phyloP scores from a whole-genome alignment of 1,140 invertebrate species.

The Luehdorfia chinensis region DNA sequence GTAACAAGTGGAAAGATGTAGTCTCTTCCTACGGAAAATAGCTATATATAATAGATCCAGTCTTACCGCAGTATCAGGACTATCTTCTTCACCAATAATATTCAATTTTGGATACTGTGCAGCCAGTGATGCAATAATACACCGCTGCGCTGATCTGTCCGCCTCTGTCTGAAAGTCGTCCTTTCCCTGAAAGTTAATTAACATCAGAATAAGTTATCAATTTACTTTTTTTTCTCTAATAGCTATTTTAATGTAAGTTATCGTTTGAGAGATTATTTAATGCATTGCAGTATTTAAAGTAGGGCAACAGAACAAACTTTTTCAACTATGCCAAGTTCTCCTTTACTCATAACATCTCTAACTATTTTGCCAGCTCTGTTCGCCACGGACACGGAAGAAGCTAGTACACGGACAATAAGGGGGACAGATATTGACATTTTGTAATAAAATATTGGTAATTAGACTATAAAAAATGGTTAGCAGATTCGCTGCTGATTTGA shows the following conservation, averaged over 20 bases:
- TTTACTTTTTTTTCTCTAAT: no score
- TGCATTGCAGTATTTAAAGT: no score
- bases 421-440: constrained; percentile 59
- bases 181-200: constrained; percentile 87
- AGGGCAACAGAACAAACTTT: constrained; percentile 79
- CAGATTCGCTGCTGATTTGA: no score
- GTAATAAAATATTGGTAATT: no score
- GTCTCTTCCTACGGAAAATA: no score
- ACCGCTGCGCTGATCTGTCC: constrained; percentile 94
- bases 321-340: constrained; percentile 93
- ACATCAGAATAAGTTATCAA: neutral
- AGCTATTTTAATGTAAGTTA: no score
- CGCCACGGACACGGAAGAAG: constrained; percentile 87
- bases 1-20: no score
- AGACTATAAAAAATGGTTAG: no score
- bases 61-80: constrained; percentile 77
- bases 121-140: constrained; percentile 92
- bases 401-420: constrained; percentile 76
- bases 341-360: constrained; percentile 91
- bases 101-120: constrained; percentile 90
- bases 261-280: neutral
- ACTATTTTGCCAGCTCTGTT: constrained; percentile 92
- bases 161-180: constrained; percentile 99
- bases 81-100: constrained; percentile 96
- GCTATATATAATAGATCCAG: no score